Base-by-base conservation (phyloP, 2,888 invertebrate species). In the Acleris cristana region DNA sequence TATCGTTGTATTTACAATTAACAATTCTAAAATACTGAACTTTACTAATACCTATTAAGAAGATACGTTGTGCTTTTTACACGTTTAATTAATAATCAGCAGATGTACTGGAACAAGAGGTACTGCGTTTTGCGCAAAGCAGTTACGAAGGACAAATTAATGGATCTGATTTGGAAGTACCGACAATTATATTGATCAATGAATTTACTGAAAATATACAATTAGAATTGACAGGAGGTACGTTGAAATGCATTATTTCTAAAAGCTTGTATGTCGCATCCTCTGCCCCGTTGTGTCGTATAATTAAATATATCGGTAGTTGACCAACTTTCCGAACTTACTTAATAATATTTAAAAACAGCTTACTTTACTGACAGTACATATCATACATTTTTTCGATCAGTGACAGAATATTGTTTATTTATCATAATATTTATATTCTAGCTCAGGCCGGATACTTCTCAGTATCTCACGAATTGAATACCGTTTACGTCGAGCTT, bases 111-210 rank as follows among this genome's bases (percentile, higher is more conserved):
- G 66, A 73, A 40, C 69, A 65, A 53, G 64, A 71, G 26, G 55
- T 73, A 21, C 52, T 76, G 14, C 69, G 69, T 18, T 76, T 76
- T 64, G 64, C 60, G 30, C 70, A 73, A 52, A 71, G 49, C 52
- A 73, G 69, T 65, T 77, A 76, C 65, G 66, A 73, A 30, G 77
- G 77, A 7, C 54, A 54, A 30, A 72, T 77, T n/a, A 69, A 74
- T 48, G 70, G 73, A 57, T 64, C 63, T 26, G 66, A 64, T 59
- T 60, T 75, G 34, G 53, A 70, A 58, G 57, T 74, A 53, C 71
- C 75, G 19, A 69, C 72, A 45, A 70, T 75, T 52, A 48, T 65
- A 56, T 26, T 52, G 59, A 53, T 34, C 19, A 26, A 51, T 44
- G 51, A 61, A 56, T 60, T 57, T 69, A 30, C 55, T 54, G 59